Base-by-base conservation (phyloP, 2,888 invertebrate species). In the Eugnorisma glareosa region DNA sequence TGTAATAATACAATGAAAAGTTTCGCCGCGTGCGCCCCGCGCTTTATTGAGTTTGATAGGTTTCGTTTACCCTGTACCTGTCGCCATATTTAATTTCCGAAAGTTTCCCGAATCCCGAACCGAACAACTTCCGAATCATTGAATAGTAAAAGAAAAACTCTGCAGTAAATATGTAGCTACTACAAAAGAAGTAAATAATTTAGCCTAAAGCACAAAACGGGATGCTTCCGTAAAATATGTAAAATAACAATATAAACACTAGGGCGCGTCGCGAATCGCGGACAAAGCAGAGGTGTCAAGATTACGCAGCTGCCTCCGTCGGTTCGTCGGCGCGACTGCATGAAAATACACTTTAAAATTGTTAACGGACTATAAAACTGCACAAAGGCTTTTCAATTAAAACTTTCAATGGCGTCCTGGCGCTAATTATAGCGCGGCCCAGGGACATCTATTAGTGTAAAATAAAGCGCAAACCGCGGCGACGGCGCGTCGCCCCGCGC, bases 371-470 rank as follows among this genome's bases (percentile, higher is more conserved):
- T 95, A 95, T 95, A 95, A 95, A 95, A 96, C 93, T 94, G 94
- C 93, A 95, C 95, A 95, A 95, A 96, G 94, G 93, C 93, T 96
- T 96, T 96, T 96, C 96, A 96, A 96, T 96, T 96, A 96, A 96
- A 96, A 96, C 93, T 96, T 96, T 95, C 94, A 93, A 96, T 95
- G 93, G 95, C 94, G 91, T 92, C 91, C 91, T 90, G 91, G 92
- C 92, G 94, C 95, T 96, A 95, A 96, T 96, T 96, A 96, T 94
- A 92, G 92, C 91, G 88, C 90, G 92, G 92, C 89, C 86, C 85
- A 90, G 89, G 92, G 94, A 94, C 95, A 95, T 95, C 95, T 95
- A 95, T 95, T 95, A 95, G 94, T 94, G 91, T 94, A 94, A 94
- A 94, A 94, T 94, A 94, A 94, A 94, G 92, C 92, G 91, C 87